phyloP scores from a whole-genome alignment of 2,888 invertebrate species.

The Polymixis flavicincta region DNA sequence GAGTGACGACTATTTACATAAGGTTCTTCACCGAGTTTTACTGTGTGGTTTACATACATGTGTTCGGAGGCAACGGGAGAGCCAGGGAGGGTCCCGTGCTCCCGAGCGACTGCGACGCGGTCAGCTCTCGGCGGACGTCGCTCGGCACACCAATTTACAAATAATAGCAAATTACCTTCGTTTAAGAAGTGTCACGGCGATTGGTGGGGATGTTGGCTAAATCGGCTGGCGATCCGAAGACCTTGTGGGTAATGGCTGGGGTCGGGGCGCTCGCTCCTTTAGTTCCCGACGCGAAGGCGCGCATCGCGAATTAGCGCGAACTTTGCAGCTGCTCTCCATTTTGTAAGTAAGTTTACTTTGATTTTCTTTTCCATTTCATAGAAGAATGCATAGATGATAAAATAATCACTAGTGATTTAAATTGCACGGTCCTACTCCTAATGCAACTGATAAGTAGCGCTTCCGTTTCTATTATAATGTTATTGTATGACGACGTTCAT shows the following conservation, averaged over 20 bases:
- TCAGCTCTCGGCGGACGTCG: slow-evolving; percentile 84
- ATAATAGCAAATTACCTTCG: slow-evolving; percentile 90
- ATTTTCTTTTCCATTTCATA: slow-evolving; percentile 46
- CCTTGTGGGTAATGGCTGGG: slow-evolving; percentile 89
- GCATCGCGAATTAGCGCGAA: slow-evolving; percentile 78
- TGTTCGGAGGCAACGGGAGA: slow-evolving; percentile 79
- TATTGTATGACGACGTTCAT: background rate
- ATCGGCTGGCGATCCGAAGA: slow-evolving; percentile 88
- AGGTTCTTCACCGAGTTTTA: slow-evolving; percentile 68
- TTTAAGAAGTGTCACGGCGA: slow-evolving; percentile 89
- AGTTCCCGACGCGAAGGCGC: slow-evolving; percentile 79
- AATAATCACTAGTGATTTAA: background rate
- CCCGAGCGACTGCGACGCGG: slow-evolving; percentile 85
- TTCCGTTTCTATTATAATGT: background rate
- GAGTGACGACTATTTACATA: slow-evolving; percentile 84
- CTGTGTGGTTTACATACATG: slow-evolving; percentile 57
- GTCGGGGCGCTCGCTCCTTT: slow-evolving; percentile 80
- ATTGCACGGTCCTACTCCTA: background rate
- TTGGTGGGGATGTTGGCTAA: slow-evolving; percentile 89
- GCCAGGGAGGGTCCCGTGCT: slow-evolving; percentile 83
- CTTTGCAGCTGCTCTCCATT: slow-evolving; percentile 57
- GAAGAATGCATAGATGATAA: background rate
- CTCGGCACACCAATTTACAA: slow-evolving; percentile 89
- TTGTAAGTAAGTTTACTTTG: slow-evolving; percentile 76
- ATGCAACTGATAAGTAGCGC: background rate